phyloP scores from a whole-genome alignment of 2,888 invertebrate genomes.

The Scrobipalpa costella region DNA sequence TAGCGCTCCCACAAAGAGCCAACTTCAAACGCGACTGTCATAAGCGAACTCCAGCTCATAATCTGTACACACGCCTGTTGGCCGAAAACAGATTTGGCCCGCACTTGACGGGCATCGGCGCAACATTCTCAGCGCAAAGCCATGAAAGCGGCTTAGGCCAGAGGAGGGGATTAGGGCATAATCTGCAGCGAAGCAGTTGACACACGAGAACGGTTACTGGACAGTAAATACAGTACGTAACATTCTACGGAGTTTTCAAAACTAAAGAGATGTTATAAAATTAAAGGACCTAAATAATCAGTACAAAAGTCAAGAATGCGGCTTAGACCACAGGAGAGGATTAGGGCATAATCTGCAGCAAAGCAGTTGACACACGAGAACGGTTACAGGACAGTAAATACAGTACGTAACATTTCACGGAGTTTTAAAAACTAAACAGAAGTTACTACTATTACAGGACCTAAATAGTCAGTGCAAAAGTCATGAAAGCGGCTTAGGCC shows the following conservation, averaged over 20 bases:
- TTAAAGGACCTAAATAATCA: slow-evolving; percentile 32
- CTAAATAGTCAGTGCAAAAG: slow-evolving; percentile 72
- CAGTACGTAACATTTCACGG: slow-evolving; percentile 3
- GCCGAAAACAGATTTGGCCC: slow-evolving; percentile 67
- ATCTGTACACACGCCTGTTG: slow-evolving; percentile 30
- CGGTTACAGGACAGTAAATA: slow-evolving; percentile 53
- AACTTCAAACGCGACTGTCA: background rate
- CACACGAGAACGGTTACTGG: slow-evolving; percentile 64
- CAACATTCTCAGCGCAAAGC: slow-evolving; percentile 70
- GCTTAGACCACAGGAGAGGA: slow-evolving; percentile 74
- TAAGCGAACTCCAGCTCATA: slow-evolving; percentile 10
- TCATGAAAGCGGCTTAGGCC: slow-evolving; percentile 75
- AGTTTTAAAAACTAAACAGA: background rate
- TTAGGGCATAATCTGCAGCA: slow-evolving; percentile 73
- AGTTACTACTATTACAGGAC: no score
- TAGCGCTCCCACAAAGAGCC: no score
- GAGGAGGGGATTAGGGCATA: slow-evolving; percentile 74
- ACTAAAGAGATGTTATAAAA: background rate
- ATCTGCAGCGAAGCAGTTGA: slow-evolving; percentile 74
- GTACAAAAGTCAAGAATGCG: slow-evolving; percentile 75
- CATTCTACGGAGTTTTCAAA: background rate
- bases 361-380: slow-evolving; percentile 73
- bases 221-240: slow-evolving; percentile 45
- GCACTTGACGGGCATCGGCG: slow-evolving; percentile 70
- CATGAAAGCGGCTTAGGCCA: slow-evolving; percentile 74